Evolutionary conservation across 2,888 invertebrate genomes (phyloP).

Genomic region (Agrilus biguttatus): DNA sequence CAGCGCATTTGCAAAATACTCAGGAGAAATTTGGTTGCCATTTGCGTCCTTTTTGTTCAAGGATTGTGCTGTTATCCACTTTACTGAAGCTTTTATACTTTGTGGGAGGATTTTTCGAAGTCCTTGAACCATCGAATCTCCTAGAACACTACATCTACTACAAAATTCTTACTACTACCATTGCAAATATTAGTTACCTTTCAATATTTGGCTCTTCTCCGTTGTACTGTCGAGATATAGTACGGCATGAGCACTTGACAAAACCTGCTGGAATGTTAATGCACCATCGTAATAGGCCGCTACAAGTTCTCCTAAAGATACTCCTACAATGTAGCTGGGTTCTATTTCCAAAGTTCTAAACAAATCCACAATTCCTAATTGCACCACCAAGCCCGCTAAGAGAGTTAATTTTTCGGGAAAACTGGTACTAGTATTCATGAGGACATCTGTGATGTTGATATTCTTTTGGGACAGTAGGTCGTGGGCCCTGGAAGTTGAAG

Average conservation of each 20-base stretch:
- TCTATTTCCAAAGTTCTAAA: conserved; percentile 32
- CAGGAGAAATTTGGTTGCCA: too few relatives aligned
- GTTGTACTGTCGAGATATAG: too few relatives aligned
- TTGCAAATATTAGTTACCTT: too few relatives aligned
- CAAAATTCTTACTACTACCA: too few relatives aligned
- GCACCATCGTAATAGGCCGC: conserved; percentile 86
- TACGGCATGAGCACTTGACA: neutral
- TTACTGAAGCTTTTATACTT: too few relatives aligned
- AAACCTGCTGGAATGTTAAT: conserved; percentile 65
- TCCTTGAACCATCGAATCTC: too few relatives aligned
- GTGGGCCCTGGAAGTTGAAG: conserved; percentile 1
- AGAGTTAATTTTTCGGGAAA: neutral
- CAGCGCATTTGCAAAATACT: too few relatives aligned
- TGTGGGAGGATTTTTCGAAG: too few relatives aligned
- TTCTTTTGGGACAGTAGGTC: conserved; percentile 3
- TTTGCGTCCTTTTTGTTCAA: too few relatives aligned
- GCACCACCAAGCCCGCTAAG: conserved; percentile 38
- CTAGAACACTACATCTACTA: too few relatives aligned
- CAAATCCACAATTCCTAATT: conserved; percentile 31
- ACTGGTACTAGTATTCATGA: neutral
- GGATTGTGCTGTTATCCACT: too few relatives aligned
- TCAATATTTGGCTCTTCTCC: too few relatives aligned
- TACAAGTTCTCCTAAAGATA: conserved; percentile 80
- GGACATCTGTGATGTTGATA: conserved; percentile 4
- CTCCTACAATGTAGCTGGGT: conserved; percentile 33